Percentiles rank a stretch among this genome's conserved stretches.
phyloP scores from a whole-genome alignment of 2,113 vertebrate genomes.

The cat (Felis catus) region DNA sequence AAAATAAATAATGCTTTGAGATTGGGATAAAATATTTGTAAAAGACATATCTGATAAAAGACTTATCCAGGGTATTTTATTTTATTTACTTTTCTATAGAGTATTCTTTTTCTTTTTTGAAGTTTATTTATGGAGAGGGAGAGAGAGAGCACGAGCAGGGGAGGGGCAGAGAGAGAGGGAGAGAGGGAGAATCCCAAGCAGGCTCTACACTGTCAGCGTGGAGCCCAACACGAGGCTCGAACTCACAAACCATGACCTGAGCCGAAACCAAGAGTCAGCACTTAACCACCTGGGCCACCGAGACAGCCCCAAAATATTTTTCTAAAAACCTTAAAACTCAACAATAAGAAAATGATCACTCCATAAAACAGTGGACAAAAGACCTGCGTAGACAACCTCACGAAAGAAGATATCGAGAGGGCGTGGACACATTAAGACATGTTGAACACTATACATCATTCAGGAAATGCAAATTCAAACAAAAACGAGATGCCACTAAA shows the following conservation, averaged over 20 bases:
- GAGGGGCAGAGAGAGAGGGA: no score
- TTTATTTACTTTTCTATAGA: no score
- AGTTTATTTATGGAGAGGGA: no score
- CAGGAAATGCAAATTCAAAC: slow-evolving; percentile 12
- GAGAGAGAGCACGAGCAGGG: no score
- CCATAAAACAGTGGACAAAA: background rate
- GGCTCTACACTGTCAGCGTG: no score
- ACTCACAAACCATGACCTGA: no score
- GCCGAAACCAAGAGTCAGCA: no score
- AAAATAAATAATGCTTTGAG: background rate
- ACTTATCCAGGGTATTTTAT: background rate
- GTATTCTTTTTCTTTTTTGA: no score
- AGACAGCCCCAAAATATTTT: no score
- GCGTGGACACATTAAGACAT: background rate
- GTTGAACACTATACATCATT: background rate
- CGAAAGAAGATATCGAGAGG: background rate
- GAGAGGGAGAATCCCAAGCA: no score
- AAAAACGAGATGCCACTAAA: background rate
- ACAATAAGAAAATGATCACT: background rate
- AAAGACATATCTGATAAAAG: background rate
- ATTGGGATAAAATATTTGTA: background rate
- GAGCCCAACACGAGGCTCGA: no score
- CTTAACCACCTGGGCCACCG: no score
- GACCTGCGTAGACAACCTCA: background rate
- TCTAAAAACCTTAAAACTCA: background rate